These are phyloP conservation scores for Scaptodrosophila latifasciaeformis DNA, from an alignment of 2,888 invertebrate species.

Conservation along the genomic window DNA sequence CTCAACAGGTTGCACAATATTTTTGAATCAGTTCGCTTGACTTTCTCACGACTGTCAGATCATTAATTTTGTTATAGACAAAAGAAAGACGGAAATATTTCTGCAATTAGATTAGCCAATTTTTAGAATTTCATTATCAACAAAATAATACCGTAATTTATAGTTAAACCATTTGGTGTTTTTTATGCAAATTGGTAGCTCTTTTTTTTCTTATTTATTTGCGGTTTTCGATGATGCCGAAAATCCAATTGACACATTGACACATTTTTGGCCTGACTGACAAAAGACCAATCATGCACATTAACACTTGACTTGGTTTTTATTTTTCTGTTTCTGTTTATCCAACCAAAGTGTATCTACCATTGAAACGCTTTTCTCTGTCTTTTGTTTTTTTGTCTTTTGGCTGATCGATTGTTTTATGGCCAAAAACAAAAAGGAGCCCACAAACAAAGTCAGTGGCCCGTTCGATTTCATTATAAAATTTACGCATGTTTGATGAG, in stretches of 20 bases:
- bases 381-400: neutral
- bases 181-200: conserved; percentile 1
- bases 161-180: neutral
- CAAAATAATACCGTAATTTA: conserved; percentile 10
- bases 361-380: no score
- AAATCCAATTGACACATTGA: conserved; percentile 61
- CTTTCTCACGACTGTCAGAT: conserved; percentile 28
- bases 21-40: no score
- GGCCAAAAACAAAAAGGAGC: neutral
- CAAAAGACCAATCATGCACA: neutral
- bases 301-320: neutral
- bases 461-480: conserved; percentile 58
- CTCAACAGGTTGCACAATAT: no score
- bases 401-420: neutral
- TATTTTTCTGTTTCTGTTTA: no score
- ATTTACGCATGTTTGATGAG: conserved; percentile 64
- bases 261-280: conserved; percentile 51
- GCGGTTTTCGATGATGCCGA: conserved; percentile 31
- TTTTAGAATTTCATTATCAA: no score
- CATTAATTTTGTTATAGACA: conserved; percentile 14
- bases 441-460: conserved; percentile 43
- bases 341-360: no score
- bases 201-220: conserved; percentile 25
- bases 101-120: no score
- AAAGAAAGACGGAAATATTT: conserved; percentile 38